phyloP scores from a whole-genome alignment of 2,113 vertebrate species.

The Rhabdornis inornatus region DNA sequence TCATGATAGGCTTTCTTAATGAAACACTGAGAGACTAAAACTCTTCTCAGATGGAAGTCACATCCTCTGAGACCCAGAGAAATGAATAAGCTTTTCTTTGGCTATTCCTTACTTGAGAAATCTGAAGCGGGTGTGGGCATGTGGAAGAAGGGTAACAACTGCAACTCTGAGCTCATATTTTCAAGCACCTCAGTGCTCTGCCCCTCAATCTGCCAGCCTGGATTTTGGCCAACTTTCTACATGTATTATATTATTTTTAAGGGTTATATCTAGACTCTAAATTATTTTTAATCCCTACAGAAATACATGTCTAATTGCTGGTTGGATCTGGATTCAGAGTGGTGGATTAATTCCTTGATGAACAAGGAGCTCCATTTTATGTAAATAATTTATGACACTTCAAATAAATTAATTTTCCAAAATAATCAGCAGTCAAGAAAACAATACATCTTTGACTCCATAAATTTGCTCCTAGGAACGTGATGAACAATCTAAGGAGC shows the following conservation, averaged over 20 bases:
- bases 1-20: neutral
- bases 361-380: neutral
- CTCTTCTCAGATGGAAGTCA: neutral
- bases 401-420: neutral
- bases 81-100: neutral
- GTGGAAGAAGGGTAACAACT: neutral
- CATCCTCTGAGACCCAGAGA: neutral
- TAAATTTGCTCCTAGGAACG: neutral
- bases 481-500: neutral
- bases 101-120: neutral
- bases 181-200: neutral
- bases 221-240: neutral
- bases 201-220: neutral
- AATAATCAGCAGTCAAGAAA: neutral
- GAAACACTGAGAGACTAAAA: neutral
- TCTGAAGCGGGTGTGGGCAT: fast-evolving
- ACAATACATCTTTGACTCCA: neutral
- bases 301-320: neutral
- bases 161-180: neutral
- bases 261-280: neutral
- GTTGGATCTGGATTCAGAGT: neutral
- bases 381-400: neutral
- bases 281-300: neutral
- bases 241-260: neutral
- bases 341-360: neutral